These are phyloP conservation scores for Trachemys scripta DNA, from an alignment of 2,113 vertebrate genomes.

Conservation along the genomic window DNA sequence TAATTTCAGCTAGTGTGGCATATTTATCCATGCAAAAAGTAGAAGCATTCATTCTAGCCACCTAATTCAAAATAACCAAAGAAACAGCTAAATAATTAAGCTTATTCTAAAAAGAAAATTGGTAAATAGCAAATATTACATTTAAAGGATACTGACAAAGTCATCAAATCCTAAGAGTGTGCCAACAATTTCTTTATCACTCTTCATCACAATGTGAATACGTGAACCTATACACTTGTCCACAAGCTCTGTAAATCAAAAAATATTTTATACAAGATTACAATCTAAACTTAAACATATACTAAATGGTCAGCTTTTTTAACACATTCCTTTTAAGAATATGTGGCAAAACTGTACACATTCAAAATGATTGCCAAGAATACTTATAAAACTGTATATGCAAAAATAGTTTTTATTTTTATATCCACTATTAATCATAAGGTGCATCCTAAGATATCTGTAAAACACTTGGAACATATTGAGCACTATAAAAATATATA, in stretches of 20 bases:
- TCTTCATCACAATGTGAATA: slow-evolving; percentile 95
- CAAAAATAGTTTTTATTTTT: not conserved
- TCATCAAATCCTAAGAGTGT: slow-evolving; percentile 93
- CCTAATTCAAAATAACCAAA: not conserved
- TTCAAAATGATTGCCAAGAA: not conserved
- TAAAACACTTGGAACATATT: not conserved
- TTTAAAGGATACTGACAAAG: slow-evolving; percentile 97
- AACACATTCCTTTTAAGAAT: rapidly evolving
- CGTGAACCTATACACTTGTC: slow-evolving; percentile 93
- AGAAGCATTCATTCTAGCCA: not conserved
- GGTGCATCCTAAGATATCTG: not conserved
- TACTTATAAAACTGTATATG: not conserved
- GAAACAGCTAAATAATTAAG: not conserved
- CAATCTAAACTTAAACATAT: not conserved
- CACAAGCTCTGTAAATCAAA: slow-evolving; percentile 83
- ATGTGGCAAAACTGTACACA: not conserved
- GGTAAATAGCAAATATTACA: not conserved
- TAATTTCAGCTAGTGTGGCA: not conserved
- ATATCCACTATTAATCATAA: not conserved
- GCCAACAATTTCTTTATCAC: slow-evolving; percentile 92
- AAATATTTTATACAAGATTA: not conserved
- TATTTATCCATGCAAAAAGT: rapidly evolving
- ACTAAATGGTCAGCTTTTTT: not conserved
- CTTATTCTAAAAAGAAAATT: not conserved
- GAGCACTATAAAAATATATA: not conserved